These are phyloP conservation scores for Luidia sarsii DNA, from an alignment of 53 echinoderm and acorn worm species.

Conservation along the genomic window DNA sequence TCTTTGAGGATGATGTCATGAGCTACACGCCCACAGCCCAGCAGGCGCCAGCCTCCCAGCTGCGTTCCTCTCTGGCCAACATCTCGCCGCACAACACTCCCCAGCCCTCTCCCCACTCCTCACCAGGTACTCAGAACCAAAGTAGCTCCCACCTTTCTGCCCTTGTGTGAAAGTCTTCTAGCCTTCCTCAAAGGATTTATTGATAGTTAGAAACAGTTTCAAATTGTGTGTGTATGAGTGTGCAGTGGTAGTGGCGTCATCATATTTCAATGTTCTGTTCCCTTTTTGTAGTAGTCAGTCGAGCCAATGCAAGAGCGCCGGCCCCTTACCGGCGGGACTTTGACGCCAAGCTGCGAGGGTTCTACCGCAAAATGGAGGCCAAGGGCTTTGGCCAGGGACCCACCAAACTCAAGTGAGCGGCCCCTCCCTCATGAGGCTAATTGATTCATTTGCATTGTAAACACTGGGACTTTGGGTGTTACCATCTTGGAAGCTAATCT, in stretches of 20 bases:
- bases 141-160: background rate
- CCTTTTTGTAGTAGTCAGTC: conserved; percentile 69
- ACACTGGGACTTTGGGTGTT: no score
- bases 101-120: conserved; percentile 85
- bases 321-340: conserved; percentile 96
- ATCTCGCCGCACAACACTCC: conserved; percentile 90
- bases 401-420: conserved; percentile 91
- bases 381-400: conserved; percentile 98
- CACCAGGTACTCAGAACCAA: conserved; percentile 87
- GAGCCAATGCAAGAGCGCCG: conserved; percentile 94
- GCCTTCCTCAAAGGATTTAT: no score
- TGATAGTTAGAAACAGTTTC: no score
- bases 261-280: no score
- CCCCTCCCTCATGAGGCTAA: background rate
- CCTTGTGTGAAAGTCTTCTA: background rate
- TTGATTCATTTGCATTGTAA: background rate
- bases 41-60: conserved; percentile 33
- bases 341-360: conserved; percentile 95
- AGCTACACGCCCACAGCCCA: conserved; percentile 78
- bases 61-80: conserved; percentile 76
- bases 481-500: no score
- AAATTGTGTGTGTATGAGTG: no score
- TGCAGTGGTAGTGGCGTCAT: no score
- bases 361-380: conserved; percentile 90
- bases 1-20: conserved; percentile 94